A percentile compares a stretch with the other conserved stretches of the same genome.
phyloP scores from a whole-genome alignment of 2,888 invertebrate genomes.

The Isoperla grammatica region DNA sequence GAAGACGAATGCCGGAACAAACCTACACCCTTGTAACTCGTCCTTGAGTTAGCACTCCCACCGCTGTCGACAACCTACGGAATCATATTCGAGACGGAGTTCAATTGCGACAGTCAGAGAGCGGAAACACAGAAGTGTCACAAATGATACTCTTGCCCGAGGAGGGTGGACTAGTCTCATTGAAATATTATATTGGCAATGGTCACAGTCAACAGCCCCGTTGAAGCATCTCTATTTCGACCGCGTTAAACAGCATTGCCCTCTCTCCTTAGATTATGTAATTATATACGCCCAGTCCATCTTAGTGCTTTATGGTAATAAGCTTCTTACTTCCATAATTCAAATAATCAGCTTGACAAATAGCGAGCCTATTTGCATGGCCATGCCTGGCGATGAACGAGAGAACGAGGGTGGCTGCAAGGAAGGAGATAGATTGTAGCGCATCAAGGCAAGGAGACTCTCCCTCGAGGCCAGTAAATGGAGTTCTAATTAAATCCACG shows the following conservation, averaged over 20 bases:
- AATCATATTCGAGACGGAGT: no score
- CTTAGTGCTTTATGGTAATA: conserved; percentile 15
- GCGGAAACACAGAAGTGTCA: no score
- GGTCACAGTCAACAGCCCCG: no score
- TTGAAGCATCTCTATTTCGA: no score
- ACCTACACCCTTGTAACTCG: no score
- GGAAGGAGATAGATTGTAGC: conserved; percentile 14
- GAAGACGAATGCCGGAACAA: no score
- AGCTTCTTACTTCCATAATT: conserved; percentile 14
- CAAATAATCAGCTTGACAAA: conserved; percentile 14
- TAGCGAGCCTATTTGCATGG: conserved; percentile 14
- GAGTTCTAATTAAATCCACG: conserved; percentile 27
- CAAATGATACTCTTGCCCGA: no score
- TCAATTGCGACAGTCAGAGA: no score
- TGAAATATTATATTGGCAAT: no score
- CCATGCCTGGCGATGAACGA: conserved; percentile 10
- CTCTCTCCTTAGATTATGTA: conserved; percentile 14
- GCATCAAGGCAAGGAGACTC: conserved; percentile 21
- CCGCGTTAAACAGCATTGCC: background rate
- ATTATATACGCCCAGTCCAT: conserved; percentile 1
- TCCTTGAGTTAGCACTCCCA: no score
- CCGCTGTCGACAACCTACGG: no score
- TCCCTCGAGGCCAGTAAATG: conserved; percentile 22
- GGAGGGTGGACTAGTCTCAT: no score
- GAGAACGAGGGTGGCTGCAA: background rate